These are phyloP conservation scores for Borostomias antarcticus DNA, from an alignment of 2,797 vertebrate species.

Conservation along the genomic window DNA sequence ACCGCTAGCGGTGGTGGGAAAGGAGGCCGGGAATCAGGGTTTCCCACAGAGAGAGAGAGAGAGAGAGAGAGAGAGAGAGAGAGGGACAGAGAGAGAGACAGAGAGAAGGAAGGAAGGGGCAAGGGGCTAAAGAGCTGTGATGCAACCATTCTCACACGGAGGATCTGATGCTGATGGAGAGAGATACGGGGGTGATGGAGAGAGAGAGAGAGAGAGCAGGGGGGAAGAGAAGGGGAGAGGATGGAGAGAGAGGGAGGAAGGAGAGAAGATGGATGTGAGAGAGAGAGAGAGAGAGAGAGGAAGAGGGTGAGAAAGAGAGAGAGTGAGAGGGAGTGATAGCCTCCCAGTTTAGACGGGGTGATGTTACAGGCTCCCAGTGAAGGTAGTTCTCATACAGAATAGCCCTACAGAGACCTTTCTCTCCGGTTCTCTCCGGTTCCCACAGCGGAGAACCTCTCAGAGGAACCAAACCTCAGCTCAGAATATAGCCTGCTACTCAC, in stretches of 20 bases:
- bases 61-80: constrained; percentile 75
- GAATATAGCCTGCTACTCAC: constrained; percentile 7
- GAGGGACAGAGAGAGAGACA: constrained; percentile 69
- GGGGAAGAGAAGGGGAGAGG: background rate
- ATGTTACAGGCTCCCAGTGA: constrained; percentile 42
- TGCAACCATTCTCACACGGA: constrained; percentile 75
- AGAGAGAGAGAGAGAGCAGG: constrained; percentile 17
- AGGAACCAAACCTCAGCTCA: constrained; percentile 15
- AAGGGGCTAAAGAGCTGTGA: constrained; percentile 74
- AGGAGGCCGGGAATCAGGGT: constrained; percentile 74
- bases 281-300: background rate
- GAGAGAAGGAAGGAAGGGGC: constrained; percentile 71
- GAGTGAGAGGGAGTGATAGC: constrained; percentile 8
- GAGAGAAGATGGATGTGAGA: background rate
- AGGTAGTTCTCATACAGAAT: constrained; percentile 71
- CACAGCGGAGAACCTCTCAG: constrained; percentile 62
- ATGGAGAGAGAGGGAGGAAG: background rate
- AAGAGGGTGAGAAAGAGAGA: background rate
- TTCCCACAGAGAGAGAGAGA: constrained; percentile 82
- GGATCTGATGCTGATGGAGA: constrained; percentile 29
- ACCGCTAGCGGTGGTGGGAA: constrained; percentile 76
- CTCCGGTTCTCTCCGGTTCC: constrained; percentile 60
- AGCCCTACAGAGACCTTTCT: constrained; percentile 66
- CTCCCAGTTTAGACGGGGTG: no score
- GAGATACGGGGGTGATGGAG: constrained; percentile 6